Percentiles rank a stretch among this genome's conserved stretches.
These are phyloP conservation scores for Gobius niger DNA, from an alignment of 2,113 vertebrate genomes.

Conservation along the genomic window DNA sequence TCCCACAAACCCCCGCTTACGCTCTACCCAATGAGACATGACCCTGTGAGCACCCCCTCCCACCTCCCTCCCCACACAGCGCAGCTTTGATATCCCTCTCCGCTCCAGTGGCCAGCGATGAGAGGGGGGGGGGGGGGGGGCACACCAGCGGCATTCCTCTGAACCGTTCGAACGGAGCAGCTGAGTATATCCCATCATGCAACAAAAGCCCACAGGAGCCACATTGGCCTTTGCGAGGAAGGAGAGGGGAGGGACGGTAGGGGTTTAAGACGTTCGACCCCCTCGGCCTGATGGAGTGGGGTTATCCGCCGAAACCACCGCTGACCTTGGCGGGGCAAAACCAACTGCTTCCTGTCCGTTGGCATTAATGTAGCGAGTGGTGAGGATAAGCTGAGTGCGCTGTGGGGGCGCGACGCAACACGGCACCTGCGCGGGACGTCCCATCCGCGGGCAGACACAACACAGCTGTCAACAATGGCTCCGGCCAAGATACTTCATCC, in stretches of 20 bases:
- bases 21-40: constrained; percentile 72
- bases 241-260: constrained; percentile 26
- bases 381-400: constrained; percentile 68
- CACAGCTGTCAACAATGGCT: constrained; percentile 22
- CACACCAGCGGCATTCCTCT: constrained; percentile 84
- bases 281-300: constrained; percentile 40
- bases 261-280: constrained; percentile 30
- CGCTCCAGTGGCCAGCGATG: constrained; percentile 83
- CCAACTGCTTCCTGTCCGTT: constrained; percentile 81
- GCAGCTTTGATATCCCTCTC: constrained; percentile 80
- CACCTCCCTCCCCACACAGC: constrained; percentile 47
- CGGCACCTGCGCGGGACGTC: constrained; percentile 19
- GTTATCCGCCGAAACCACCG: constrained; percentile 63
- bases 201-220: constrained; percentile 63
- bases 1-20: constrained; percentile 29
- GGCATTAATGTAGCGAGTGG: constrained; percentile 67
- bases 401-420: constrained; percentile 30
- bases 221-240: constrained; percentile 61
- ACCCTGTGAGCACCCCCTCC: constrained; percentile 55
- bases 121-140: constrained; percentile 64
- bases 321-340: constrained; percentile 73
- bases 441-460: constrained; percentile 11
- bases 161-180: constrained; percentile 81
- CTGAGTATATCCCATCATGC: constrained; percentile 75
- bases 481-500: not conserved